Conservation (phyloP, 2,113 vertebrate genomes). For the Prochilodus magdalenae region DNA sequence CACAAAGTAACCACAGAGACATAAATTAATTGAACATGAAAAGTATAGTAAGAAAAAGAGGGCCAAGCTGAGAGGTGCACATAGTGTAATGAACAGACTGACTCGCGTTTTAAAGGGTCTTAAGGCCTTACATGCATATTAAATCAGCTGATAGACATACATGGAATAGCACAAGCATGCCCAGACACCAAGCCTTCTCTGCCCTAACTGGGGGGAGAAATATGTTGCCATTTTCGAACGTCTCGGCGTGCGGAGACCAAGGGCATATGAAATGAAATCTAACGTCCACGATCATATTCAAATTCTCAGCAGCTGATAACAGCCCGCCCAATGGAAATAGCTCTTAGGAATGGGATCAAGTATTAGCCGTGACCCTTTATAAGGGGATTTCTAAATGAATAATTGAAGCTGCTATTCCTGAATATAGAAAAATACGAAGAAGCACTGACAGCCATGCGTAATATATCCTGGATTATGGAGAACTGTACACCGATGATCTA, state of each 20-base stretch:
- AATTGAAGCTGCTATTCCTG: background rate
- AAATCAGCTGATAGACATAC: slow-evolving; percentile 4
- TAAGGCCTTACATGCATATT: background rate
- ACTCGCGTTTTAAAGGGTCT: background rate
- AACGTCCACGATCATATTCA: slow-evolving; percentile 33
- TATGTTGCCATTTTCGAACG: slow-evolving; percentile 44
- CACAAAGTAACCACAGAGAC: background rate
- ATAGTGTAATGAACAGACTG: slow-evolving; percentile 16
- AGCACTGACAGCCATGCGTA: background rate
- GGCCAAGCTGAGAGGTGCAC: background rate
- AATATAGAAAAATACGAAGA: background rate
- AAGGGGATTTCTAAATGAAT: background rate
- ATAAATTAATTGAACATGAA: background rate
- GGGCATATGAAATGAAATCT: slow-evolving; percentile 45
- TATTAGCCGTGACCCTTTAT: background rate
- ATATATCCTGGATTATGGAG: background rate
- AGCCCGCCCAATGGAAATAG: slow-evolving; percentile 7
- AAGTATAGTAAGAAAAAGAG: background rate
- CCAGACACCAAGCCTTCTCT: background rate
- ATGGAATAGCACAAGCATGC: slow-evolving; percentile 4
- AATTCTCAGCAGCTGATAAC: slow-evolving; percentile 33
- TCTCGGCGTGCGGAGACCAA: slow-evolving; percentile 28
- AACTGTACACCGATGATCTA: background rate
- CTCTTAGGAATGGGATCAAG: slow-evolving; percentile 9
- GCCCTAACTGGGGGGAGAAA: slow-evolving; percentile 20